Conservation (phyloP, 2,113 vertebrate species). For the Coptodon rendalli region DNA sequence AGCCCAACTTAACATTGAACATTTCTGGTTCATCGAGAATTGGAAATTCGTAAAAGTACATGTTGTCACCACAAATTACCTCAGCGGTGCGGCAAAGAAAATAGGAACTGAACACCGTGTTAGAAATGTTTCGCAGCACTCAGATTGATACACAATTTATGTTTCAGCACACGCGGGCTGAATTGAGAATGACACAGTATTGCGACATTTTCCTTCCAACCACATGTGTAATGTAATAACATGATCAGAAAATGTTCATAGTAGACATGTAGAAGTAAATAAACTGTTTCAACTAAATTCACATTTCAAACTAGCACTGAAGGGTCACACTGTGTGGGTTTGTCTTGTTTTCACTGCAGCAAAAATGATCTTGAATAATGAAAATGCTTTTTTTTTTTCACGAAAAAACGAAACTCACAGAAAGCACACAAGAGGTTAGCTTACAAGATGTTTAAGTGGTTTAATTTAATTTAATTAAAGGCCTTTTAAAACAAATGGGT, state of each 20-base stretch:
- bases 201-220: background rate
- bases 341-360: constrained; percentile 26
- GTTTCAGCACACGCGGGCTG: background rate
- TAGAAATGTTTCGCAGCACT: background rate
- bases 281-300: background rate
- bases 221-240: background rate
- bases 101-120: background rate
- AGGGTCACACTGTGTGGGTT: constrained; percentile 44
- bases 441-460: background rate
- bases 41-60: constrained; percentile 43
- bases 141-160: constrained; percentile 4
- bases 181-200: background rate
- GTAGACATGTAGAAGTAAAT: background rate
- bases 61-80: constrained; percentile 46
- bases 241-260: background rate
- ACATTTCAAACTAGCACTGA: constrained; percentile 25
- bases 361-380: constrained; percentile 5
- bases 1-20: constrained; percentile 51
- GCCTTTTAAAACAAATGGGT: constrained; percentile 51
- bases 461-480: constrained; percentile 62
- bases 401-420: constrained; percentile 41
- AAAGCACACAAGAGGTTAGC: constrained; percentile 27
- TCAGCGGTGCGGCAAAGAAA: constrained; percentile 14
- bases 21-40: constrained; percentile 59
- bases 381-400: constrained; percentile 30